Evolutionary conservation across 2,888 invertebrate species (phyloP), one percentile per base, ranked within the genome.

Genomic region (Apamea epomidion): DNA sequence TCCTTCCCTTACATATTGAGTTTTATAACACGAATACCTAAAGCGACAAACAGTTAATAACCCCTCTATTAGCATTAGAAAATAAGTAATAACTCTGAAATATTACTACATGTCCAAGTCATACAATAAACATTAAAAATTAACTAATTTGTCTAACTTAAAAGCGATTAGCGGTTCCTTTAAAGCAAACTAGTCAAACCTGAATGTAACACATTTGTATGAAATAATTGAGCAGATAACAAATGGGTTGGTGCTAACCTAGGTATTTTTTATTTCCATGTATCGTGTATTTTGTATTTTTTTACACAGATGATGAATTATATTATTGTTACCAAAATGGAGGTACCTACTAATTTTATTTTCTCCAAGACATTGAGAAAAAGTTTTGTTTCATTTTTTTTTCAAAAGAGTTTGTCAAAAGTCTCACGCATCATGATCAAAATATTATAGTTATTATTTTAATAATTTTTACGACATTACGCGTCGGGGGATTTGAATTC

Each of bases 121-220:
- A 32, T 12, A 76, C 29, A 82, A 70, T 48, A 70, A 12, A 78
- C 54, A 68, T 81, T 74, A 67, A 72, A 78, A 78, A 74, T 78
- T 74, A 70, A 75, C 70, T 80, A 87, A 87, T 88, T 88, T 85
- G 72, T 88, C 88, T 85, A 78, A 76, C 78, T 85, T 78, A 74
- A 29, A 6, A 65, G 16, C 64, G 80, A 74, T 85, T 54, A 83
- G 88, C 88, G 87, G 86, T 25, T 64, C 60, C 78, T 87, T 78
- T 85, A n/a, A 48, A 71, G 75, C 7, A n/a, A 65, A 72, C 69
- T 32, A 25, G 75, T 71, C 32, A 74, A 32, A 76, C 76, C 42
- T 58, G 45, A 51, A 72, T 48, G 3, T 76, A 69, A 73, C 29
- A 81, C 29, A 68, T 65, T 69, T 74, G 21, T 54, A 16, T 62